Evolutionary conservation across 2,888 invertebrate species (phyloP), one percentile per base, ranked within the genome.

Genomic region (Zeuzera pyrina): DNA sequence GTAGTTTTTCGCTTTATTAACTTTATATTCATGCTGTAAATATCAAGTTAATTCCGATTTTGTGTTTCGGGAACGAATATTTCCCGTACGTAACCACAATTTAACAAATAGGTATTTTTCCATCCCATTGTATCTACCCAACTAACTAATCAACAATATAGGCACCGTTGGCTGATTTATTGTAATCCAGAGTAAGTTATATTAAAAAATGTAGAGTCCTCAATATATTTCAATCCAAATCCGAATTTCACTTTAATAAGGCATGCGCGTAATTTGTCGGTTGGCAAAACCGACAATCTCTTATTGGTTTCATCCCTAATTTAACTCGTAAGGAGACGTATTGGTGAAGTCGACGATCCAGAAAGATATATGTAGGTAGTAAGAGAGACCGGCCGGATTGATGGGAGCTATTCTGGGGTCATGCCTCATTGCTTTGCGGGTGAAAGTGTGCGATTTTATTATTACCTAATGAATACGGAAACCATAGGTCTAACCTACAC

Each of bases 1-100:
- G 65, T 72, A 68, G 76, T 73, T 71, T 73, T 67, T 65, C 72
- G 66, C 59, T 64, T 67, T 70, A 76, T 73, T 67, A 57, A 64
- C 57, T 62, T 73, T 74, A 77, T 71, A 79, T 67, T 52, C 66
- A 52, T 56, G 61, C 49, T 57, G 71, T 70, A 63, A 72, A 76
- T 74, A 68, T 71, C n/a, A 68, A 56, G 50, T 47, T 47, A 47
- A 58, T 57, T 57, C 45, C 52, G 43, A 47, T 52, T 57, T 56
- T 57, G 57, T 64, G 60, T 59, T 59, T 55, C 44, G 57, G 60
- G 54, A 54, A 55, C 47, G 49, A n/a, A n/a, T n/a, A 41, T 35
- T 35, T 32, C 8, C 26, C 19, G 15, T 34, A 43, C 33, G 43
- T 35, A 35, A 51, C 52, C 46, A 33, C 49, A 46, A 36, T 30